Evolutionary conservation across 2,797 vertebrate genomes (phyloP), one percentile per base, ranked within the genome.

Genomic region (Fistularia tabacaria): DNA sequence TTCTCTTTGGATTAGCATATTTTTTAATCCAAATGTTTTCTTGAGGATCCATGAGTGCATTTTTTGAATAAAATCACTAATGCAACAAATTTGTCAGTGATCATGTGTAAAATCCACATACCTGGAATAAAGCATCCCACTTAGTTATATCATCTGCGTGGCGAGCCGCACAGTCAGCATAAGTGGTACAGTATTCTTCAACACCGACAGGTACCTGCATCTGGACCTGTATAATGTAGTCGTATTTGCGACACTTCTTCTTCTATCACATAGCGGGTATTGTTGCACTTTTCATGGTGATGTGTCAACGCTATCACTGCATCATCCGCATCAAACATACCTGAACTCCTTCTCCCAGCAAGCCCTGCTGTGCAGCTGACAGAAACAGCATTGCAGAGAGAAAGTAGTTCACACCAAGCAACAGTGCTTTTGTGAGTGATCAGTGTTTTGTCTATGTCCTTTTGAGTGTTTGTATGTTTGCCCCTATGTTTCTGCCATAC

Each of bases 91-190:
- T 25, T 25, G 25, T 5, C 2, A 2, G 25, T 25, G 25, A 25
- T 2, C 25, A 25, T 25, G 5, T 25, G 25, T 25, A 5, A 2
- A 25, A 15, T 7, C 4, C 4, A 56, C 1, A 12, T 89, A 96
- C 94, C 90, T 93, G 71, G 69, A 90, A 98, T 71, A 92, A 94
- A 0, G 63, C 14, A 4, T 86, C 91, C 95, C 94, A 98, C 38
- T 84, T 83, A 7, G 76, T n/a, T 87, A 95, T 93, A 46, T 57
- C 64, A 1, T 88, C 57, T 7, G 90, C 80, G 57, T 80, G 62
- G 7, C 0, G 71, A 48, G 76, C 46, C 42, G 43, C 14, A 66
- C 95, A 98, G 61, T 86, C 79, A 0, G 81, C 40, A 46, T 90
- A 69, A 7, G 69, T 88, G 6, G 86, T 87, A 58, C 94, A 97